Conservation (phyloP, 2,113 vertebrate species). For the Cynoglossus semilaevis region DNA sequence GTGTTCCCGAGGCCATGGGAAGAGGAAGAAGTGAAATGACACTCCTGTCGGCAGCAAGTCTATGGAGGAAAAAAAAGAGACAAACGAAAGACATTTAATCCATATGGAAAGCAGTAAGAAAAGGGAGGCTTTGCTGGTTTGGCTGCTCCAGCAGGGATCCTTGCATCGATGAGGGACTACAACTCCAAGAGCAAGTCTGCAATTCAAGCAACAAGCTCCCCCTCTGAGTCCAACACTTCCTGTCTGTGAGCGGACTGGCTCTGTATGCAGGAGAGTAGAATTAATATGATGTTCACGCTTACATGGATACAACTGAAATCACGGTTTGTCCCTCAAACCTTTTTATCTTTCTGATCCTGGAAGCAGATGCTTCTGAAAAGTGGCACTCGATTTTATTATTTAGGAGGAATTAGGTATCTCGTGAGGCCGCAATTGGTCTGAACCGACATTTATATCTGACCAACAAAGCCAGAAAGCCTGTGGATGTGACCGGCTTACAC, state of each 20-base stretch:
- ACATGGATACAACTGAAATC: slow-evolving; percentile 32
- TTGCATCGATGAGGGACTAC: slow-evolving; percentile 20
- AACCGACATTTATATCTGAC: no score
- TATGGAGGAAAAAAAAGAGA: slow-evolving; percentile 35
- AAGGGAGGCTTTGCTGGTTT: slow-evolving; percentile 44
- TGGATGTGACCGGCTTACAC: no score
- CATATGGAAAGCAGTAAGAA: slow-evolving; percentile 49
- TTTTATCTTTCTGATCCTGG: neutral
- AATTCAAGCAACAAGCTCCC: slow-evolving; percentile 48
- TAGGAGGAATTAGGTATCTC: neutral
- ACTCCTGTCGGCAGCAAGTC: slow-evolving; percentile 51
- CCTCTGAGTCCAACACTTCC: slow-evolving; percentile 52
- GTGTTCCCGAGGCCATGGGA: slow-evolving; percentile 67
- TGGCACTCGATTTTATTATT: neutral
- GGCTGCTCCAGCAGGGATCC: slow-evolving; percentile 46
- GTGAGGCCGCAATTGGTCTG: neutral
- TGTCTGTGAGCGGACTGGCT: slow-evolving; percentile 35
- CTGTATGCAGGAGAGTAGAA: slow-evolving; percentile 37
- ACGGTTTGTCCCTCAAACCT: slow-evolving; percentile 5
- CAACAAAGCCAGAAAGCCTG: no score
- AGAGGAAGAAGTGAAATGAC: slow-evolving; percentile 42
- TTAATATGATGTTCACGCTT: slow-evolving; percentile 50
- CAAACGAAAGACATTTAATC: slow-evolving; percentile 73
- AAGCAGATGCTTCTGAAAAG: slow-evolving; percentile 19
- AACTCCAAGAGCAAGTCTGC: slow-evolving; percentile 30